Evolutionary conservation across 2,113 vertebrate species (phyloP).

Genomic region (Gymnarchus niloticus): DNA sequence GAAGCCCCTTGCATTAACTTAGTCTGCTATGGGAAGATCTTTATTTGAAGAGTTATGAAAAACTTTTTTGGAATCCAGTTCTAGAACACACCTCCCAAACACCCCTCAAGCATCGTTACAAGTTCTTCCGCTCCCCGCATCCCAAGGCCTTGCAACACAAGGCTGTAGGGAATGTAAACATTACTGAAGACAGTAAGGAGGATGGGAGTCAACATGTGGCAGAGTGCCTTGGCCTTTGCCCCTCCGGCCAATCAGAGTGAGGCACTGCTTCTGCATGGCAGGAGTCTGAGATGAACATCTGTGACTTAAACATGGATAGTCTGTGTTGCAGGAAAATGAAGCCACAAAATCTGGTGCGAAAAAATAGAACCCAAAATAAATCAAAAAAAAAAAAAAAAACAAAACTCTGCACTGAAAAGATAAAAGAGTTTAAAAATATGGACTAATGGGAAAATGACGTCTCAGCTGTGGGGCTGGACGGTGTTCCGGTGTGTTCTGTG

Average conservation of each 20-base stretch:
- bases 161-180: conserved; percentile 22
- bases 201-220: neutral
- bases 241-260: neutral
- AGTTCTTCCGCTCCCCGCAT: neutral
- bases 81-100: neutral
- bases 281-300: conserved; percentile 2
- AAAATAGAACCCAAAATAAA: neutral
- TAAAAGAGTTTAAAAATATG: neutral
- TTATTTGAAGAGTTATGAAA: neutral
- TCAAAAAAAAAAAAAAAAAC: neutral
- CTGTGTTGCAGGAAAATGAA: neutral
- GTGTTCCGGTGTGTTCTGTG: neutral
- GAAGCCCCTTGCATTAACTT: neutral
- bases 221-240: neutral
- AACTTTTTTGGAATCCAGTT: neutral
- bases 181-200: neutral
- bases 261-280: neutral
- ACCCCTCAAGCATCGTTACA: neutral
- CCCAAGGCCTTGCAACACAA: neutral
- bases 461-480: neutral
- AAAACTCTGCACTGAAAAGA: neutral
- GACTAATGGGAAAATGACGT: neutral
- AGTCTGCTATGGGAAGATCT: neutral
- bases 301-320: neutral
- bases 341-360: neutral